A percentile compares a stretch with the other conserved stretches of the same genome.
Evolutionary conservation across 2,888 invertebrate genomes (phyloP).

Genomic region (Graphium colonna): DNA sequence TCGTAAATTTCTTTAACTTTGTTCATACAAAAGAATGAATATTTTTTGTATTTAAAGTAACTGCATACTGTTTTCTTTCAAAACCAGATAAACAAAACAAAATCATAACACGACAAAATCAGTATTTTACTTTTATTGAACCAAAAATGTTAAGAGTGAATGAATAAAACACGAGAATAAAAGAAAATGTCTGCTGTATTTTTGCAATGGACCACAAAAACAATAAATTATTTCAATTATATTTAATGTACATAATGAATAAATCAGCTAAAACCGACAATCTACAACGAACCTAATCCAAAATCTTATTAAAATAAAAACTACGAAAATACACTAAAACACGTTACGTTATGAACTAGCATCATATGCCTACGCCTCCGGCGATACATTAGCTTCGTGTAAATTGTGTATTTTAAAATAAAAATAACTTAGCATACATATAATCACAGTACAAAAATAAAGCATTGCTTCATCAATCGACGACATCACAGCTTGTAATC

Average conservation of each 20-base stretch:
- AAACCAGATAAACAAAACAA: too few species aligned
- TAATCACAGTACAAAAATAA: conserved; percentile 79
- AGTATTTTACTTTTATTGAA: too few species aligned
- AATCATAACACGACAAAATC: too few species aligned
- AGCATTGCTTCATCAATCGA: conserved; percentile 73
- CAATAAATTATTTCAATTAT: conserved; percentile 65
- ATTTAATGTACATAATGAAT: conserved; percentile 51
- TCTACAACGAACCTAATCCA: conserved; percentile 42
- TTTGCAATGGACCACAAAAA: conserved; percentile 70
- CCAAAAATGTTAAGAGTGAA: too few species aligned
- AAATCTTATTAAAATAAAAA: conserved; percentile 25
- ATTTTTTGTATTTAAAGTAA: too few species aligned
- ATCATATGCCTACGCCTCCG: conserved; percentile 48
- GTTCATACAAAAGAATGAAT: too few species aligned
- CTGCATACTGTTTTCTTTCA: too few species aligned
- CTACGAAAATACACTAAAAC: conserved; percentile 17
- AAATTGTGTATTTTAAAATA: conserved; percentile 15
- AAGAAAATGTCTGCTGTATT: conserved; percentile 23
- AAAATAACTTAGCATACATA: conserved; percentile 61
- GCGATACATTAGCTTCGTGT: conserved; percentile 19
- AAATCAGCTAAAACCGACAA: conserved; percentile 41
- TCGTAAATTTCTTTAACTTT: too few species aligned
- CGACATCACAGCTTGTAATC: conserved; percentile 73
- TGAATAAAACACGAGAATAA: conserved; percentile 13
- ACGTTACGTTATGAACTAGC: conserved; percentile 13